Percentiles rank a stretch among this genome's conserved stretches.
These are phyloP conservation scores for Tetrax tetrax DNA, from an alignment of 2,113 vertebrate species.

Conservation along the genomic window DNA sequence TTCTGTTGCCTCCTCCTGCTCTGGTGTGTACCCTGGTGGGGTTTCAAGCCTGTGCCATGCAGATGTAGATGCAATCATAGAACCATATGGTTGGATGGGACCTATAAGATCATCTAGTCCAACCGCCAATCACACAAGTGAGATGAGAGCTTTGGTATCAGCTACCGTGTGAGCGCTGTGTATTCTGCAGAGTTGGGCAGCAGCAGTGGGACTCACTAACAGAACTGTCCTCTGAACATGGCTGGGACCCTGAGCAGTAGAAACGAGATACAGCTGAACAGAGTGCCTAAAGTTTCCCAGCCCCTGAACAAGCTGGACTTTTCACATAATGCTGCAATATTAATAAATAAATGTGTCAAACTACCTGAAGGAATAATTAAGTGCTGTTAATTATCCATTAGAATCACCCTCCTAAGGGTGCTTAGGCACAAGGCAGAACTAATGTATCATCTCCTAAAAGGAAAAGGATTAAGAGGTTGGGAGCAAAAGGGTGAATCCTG, in stretches of 20 bases:
- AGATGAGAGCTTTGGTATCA: neutral
- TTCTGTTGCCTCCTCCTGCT: neutral
- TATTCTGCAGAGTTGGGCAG: neutral
- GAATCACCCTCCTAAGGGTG: neutral
- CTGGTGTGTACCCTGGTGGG: no score
- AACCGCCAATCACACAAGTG: no score
- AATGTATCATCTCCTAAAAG: neutral
- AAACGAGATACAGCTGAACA: no score
- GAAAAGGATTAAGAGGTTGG: neutral
- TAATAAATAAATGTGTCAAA: neutral
- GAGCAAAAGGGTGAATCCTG: neutral
- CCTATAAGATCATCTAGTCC: no score
- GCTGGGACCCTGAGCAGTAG: neutral
- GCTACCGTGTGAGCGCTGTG: fast-evolving
- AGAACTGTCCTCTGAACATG: no score
- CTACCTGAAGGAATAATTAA: neutral
- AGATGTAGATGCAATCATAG: fast-evolving
- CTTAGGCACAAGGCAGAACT: neutral
- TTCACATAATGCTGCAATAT: neutral
- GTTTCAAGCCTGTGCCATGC: neutral
- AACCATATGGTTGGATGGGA: no score
- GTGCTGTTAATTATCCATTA: neutral
- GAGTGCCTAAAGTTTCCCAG: neutral
- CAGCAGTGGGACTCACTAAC: neutral
- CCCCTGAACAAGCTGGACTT: neutral